These are phyloP conservation scores for Rhabdornis inornatus DNA, from an alignment of 2,113 vertebrate species.

Conservation along the genomic window DNA sequence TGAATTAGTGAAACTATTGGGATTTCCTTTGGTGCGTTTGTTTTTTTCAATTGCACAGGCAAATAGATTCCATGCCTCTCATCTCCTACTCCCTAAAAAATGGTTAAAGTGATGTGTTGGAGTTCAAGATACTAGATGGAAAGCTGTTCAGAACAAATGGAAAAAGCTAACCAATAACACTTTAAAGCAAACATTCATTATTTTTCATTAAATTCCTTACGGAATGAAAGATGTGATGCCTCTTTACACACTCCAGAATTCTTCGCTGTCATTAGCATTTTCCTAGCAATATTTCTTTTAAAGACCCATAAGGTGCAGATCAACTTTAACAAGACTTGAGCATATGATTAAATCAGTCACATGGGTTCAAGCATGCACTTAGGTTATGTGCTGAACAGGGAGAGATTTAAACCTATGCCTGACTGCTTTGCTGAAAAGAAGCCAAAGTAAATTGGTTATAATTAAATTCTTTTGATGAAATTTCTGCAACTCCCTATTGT, in stretches of 20 bases:
- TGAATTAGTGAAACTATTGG: background rate
- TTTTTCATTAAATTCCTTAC: background rate
- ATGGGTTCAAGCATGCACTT: background rate
- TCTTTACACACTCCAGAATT: background rate
- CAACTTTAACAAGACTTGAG: background rate
- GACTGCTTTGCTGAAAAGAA: conserved; percentile 19
- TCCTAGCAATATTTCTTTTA: background rate
- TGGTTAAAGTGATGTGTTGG: background rate
- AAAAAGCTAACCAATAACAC: background rate
- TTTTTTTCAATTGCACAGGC: background rate
- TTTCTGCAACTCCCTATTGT: conserved; percentile 35
- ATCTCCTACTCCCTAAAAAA: background rate
- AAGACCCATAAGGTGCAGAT: background rate
- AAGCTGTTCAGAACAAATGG: background rate
- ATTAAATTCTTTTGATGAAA: conserved; percentile 51
- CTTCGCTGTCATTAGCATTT: background rate
- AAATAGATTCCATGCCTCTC: background rate
- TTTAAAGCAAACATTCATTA: background rate
- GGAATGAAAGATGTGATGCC: background rate
- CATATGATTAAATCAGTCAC: background rate
- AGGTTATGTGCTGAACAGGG: background rate
- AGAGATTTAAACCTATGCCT: background rate
- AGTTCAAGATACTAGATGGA: background rate
- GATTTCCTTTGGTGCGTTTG: background rate
- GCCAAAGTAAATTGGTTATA: conserved; percentile 12